These are phyloP conservation scores for Leiothrix lutea DNA, from an alignment of 2,113 vertebrate species.

Conservation along the genomic window DNA sequence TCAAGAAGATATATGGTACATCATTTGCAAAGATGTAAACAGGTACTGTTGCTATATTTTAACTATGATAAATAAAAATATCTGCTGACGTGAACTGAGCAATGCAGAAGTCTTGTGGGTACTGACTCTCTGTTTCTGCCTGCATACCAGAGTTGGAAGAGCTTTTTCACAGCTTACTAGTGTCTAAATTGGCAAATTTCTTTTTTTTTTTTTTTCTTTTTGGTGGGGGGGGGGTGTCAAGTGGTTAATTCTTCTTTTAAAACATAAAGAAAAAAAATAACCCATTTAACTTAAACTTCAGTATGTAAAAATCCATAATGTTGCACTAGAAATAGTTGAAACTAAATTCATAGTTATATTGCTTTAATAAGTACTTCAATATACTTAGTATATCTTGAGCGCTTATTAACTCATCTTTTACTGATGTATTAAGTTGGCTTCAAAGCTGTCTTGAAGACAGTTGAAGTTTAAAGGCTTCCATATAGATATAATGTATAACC, in stretches of 20 bases:
- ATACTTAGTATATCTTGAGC: neutral
- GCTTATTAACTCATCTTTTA: neutral
- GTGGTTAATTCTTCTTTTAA: neutral
- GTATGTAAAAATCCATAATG: neutral
- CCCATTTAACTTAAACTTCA: neutral
- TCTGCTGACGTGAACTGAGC: fast-evolving
- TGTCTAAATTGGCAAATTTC: neutral
- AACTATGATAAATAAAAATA: neutral
- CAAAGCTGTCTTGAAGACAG: neutral
- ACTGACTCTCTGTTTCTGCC: neutral
- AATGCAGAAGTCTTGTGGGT: neutral
- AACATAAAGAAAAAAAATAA: neutral
- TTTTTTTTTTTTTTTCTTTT: neutral
- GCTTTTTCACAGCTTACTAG: neutral
- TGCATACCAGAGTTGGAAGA: neutral
- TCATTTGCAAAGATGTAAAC: neutral
- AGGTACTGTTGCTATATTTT: neutral
- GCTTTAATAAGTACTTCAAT: neutral
- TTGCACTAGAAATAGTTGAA: neutral
- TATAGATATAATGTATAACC: neutral
- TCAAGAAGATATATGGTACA: neutral
- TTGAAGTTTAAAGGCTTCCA: neutral
- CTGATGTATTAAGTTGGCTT: neutral
- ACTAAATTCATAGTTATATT: neutral
- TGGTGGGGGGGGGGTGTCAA: fast-evolving